Conservation (phyloP, 1,140 invertebrate genomes). For the Panonychus citri region DNA sequence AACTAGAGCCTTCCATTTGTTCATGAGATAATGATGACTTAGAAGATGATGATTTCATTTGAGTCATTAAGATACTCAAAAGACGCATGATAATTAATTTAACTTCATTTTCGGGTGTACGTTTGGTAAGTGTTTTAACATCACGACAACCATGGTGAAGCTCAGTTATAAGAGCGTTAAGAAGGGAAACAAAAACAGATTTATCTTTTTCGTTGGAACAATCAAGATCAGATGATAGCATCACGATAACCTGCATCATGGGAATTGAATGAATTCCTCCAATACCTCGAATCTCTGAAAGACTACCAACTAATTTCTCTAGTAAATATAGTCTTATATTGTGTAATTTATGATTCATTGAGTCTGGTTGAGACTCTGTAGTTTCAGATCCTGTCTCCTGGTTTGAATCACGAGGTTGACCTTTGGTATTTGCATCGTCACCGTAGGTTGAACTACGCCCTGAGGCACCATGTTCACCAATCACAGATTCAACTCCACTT, state of each 20-base stretch:
- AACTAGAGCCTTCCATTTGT: not conserved
- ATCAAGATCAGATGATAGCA: constrained; percentile 61
- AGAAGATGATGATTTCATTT: constrained; percentile 30
- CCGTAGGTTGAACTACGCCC: constrained; percentile 70
- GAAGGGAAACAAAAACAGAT: constrained; percentile 43
- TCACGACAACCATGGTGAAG: constrained; percentile 39
- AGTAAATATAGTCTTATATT: constrained; percentile 39
- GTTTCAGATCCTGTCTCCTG: not conserved
- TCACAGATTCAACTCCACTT: constrained; percentile 68
- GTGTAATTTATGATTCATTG: constrained; percentile 26
- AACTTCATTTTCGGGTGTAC: constrained; percentile 45
- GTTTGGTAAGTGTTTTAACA: constrained; percentile 24
- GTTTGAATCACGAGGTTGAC: not conserved
- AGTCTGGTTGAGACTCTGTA: not conserved
- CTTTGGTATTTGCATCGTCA: constrained; percentile 28
- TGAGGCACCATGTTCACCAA: constrained; percentile 40
- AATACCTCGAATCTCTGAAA: constrained; percentile 34
- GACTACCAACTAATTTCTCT: constrained; percentile 36
- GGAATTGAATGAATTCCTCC: constrained; percentile 64
- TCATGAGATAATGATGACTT: not conserved
- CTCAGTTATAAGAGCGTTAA: constrained; percentile 47
- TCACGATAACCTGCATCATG: constrained; percentile 44
- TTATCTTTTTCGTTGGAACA: constrained; percentile 53
- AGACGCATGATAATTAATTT: constrained; percentile 67
- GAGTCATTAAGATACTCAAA: constrained; percentile 48